Conservation (phyloP, 2,888 invertebrate species). For the Carcina quercana region DNA sequence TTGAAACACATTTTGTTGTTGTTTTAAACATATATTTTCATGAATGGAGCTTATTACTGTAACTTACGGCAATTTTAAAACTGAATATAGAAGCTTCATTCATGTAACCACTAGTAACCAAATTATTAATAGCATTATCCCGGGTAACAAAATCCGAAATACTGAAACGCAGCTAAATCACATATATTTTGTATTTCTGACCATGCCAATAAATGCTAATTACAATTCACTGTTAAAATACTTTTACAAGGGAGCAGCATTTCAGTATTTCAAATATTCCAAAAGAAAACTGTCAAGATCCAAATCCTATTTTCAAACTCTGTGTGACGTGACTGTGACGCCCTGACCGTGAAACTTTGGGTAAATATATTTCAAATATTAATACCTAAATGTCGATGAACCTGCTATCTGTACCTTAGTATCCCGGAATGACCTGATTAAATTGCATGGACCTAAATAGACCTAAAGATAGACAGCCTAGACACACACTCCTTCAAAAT, state of each 20-base stretch:
- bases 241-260: too few species aligned
- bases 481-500: slow-evolving; percentile 45
- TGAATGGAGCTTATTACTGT: slow-evolving; percentile 24
- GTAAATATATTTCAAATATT: slow-evolving; percentile 71
- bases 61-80: neutral
- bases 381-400: slow-evolving; percentile 55
- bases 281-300: slow-evolving; percentile 71
- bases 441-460: slow-evolving; percentile 50
- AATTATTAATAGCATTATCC: too few species aligned
- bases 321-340: slow-evolving; percentile 63
- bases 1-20: slow-evolving; percentile 41
- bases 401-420: slow-evolving; percentile 54
- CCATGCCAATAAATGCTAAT: too few species aligned
- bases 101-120: slow-evolving; percentile 25
- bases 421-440: slow-evolving; percentile 69
- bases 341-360: slow-evolving; percentile 67
- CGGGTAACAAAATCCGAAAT: too few species aligned
- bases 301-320: slow-evolving; percentile 50
- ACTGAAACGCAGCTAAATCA: too few species aligned
- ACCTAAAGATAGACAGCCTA: slow-evolving; percentile 61
- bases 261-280: too few species aligned
- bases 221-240: too few species aligned
- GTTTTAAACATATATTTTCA: slow-evolving; percentile 34
- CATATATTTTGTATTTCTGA: too few species aligned
- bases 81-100: slow-evolving; percentile 29